These are phyloP conservation scores for Copidosoma floridanum DNA, from an alignment of 1,140 invertebrate species.

Conservation along the genomic window DNA sequence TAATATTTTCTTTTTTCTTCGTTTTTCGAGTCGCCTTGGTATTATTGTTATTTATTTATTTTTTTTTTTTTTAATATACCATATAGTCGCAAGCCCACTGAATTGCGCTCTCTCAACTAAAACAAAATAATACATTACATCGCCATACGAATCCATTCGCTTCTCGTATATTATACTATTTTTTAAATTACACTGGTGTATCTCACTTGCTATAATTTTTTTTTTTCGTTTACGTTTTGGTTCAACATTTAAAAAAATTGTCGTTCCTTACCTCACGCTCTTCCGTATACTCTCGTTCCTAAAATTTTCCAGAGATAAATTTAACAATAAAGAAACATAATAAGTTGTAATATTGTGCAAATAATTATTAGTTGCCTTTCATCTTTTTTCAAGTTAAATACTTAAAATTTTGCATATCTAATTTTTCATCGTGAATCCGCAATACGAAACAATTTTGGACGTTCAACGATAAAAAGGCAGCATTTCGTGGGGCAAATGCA, in stretches of 20 bases:
- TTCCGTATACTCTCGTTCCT: not conserved
- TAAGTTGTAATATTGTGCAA: constrained; percentile 52
- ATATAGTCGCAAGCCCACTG: too few relatives aligned
- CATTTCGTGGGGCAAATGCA: not conserved
- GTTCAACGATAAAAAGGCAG: not conserved
- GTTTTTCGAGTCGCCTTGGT: not conserved
- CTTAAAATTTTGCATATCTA: too few relatives aligned
- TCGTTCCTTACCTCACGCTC: constrained; percentile 8
- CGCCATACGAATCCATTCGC: constrained; percentile 38
- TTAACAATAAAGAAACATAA: constrained; percentile 47
- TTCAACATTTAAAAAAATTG: too few relatives aligned
- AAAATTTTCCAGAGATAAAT: too few relatives aligned
- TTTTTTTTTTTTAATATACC: too few relatives aligned
- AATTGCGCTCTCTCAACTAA: not conserved
- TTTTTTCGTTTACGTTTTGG: constrained; percentile 9
- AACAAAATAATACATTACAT: constrained; percentile 2
- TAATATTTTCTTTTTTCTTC: constrained; percentile 14
- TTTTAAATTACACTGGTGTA: constrained; percentile 7
- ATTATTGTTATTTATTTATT: not conserved
- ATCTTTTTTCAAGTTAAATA: too few relatives aligned
- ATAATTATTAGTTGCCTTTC: too few relatives aligned
- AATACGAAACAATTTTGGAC: not conserved
- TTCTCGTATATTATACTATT: not conserved
- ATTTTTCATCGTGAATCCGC: constrained; percentile 5
- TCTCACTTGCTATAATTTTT: constrained; percentile 12